Conservation (phyloP, 2,888 invertebrate genomes). For the Malthinus flaveolus region DNA sequence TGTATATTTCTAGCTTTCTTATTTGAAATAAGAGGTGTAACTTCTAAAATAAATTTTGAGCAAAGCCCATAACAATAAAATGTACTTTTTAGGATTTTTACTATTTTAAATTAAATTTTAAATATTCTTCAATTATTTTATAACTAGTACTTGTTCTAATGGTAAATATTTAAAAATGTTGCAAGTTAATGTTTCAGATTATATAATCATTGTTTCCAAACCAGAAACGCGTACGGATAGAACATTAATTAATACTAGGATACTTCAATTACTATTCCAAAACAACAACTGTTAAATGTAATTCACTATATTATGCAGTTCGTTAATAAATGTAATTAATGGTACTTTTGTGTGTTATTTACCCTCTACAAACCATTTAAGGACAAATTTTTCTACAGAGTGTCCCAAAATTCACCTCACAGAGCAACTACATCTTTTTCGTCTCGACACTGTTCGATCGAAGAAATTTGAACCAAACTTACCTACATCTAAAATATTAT, state of each 20-base stretch:
- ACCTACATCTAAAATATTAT: too few species aligned
- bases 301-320: conserved; percentile 43
- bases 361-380: background rate
- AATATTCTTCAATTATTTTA: conserved; percentile 1
- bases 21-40: background rate
- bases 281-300: conserved; percentile 44
- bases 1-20: too few species aligned
- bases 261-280: conserved; percentile 26
- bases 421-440: too few species aligned
- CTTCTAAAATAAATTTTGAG: conserved; percentile 1
- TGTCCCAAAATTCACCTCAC: too few species aligned
- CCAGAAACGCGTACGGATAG: background rate
- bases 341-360: conserved; percentile 1
- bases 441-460: too few species aligned
- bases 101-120: background rate
- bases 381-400: background rate
- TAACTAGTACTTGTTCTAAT: background rate
- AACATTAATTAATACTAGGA: conserved; percentile 16
- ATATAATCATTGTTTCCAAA: background rate
- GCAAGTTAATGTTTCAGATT: background rate
- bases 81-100: background rate
- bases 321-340: conserved; percentile 37
- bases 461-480: too few species aligned
- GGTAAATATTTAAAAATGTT: too few species aligned
- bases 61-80: too few species aligned